Conservation (phyloP, 2,888 invertebrate species). For the Drosophila lutescens region DNA sequence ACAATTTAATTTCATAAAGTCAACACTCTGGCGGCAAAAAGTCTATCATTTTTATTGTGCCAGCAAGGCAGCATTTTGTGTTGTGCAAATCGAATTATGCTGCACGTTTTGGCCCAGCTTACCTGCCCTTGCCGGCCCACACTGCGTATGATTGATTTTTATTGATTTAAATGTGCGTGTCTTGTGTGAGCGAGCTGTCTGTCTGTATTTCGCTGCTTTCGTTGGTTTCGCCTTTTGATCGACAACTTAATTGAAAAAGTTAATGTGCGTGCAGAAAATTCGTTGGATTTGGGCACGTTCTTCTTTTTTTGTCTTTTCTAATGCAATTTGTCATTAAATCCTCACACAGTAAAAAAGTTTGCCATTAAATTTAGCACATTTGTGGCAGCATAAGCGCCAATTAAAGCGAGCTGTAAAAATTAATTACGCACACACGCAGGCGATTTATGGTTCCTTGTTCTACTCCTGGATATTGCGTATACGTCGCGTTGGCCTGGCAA, state of each 20-base stretch:
- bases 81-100: conserved; percentile 59
- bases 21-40: conserved; percentile 22
- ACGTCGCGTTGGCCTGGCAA: conserved; percentile 57
- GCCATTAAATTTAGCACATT: conserved; percentile 66
- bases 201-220: conserved; percentile 6
- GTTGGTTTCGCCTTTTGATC: conserved; percentile 52
- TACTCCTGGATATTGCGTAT: conserved; percentile 54
- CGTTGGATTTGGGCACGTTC: conserved; percentile 45
- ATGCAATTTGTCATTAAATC: conserved; percentile 55
- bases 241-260: conserved; percentile 77
- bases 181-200: conserved; percentile 16
- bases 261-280: conserved; percentile 58
- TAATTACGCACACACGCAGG: conserved; percentile 63
- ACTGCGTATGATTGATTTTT: conserved; percentile 72
- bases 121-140: conserved; percentile 31
- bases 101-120: conserved; percentile 41
- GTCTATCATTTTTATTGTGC: conserved; percentile 53
- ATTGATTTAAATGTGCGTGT: conserved; percentile 66
- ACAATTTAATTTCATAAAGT: conserved; percentile 34
- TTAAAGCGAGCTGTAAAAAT: conserved; percentile 70
- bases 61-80: conserved; percentile 41
- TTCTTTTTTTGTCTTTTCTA: conserved; percentile 5
- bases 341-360: conserved; percentile 43
- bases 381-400: conserved; percentile 50
- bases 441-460: conserved; percentile 62